phyloP scores from a whole-genome alignment of 2,797 vertebrate genomes.

The Sebastes baramenuke region DNA sequence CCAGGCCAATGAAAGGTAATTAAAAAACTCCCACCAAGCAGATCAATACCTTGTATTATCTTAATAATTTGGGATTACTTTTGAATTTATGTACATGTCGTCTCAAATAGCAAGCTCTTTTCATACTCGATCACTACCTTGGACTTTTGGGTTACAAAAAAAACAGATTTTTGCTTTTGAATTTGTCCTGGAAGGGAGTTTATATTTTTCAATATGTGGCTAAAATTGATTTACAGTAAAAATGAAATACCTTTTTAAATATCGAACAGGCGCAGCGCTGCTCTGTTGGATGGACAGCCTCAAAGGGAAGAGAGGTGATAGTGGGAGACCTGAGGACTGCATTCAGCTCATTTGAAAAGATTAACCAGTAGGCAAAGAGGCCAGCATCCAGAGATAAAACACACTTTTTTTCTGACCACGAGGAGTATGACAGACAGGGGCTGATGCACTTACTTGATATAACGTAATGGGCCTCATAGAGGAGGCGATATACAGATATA shows the following conservation, averaged over 20 bases:
- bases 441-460: background rate
- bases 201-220: background rate
- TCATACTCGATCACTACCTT: background rate
- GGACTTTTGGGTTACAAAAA: background rate
- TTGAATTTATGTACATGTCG: background rate
- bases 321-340: slow-evolving; percentile 19
- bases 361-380: slow-evolving; percentile 28
- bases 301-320: slow-evolving; percentile 18
- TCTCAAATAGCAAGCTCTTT: background rate
- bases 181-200: background rate
- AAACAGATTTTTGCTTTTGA: background rate
- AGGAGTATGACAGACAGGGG: background rate
- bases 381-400: slow-evolving; percentile 12
- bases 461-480: background rate
- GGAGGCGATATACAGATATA: background rate
- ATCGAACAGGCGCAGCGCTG: slow-evolving; percentile 27
- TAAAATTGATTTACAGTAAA: slow-evolving; percentile 20
- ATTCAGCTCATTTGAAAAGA: slow-evolving; percentile 40
- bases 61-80: background rate
- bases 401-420: background rate
- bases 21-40: background rate
- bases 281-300: slow-evolving; percentile 32
- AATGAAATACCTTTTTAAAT: slow-evolving; percentile 34
- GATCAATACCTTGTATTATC: background rate
- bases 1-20: slow-evolving; percentile 5